Evolutionary conservation across 2,797 vertebrate genomes (phyloP), one percentile per base, ranked within the genome.

Genomic region (Diglossa cyanea): DNA sequence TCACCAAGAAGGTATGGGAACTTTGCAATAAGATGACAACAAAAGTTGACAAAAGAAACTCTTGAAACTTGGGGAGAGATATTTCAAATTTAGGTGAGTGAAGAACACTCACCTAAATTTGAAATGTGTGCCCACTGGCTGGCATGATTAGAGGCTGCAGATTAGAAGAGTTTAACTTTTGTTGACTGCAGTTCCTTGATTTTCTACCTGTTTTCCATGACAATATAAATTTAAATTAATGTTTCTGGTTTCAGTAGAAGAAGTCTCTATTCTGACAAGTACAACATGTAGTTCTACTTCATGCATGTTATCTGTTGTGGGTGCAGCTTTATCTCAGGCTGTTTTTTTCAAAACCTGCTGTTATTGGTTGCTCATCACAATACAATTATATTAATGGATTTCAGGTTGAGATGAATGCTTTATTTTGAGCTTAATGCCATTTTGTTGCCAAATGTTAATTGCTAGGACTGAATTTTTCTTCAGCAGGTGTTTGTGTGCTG

Each of bases 361-460:
- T 45, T 39, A 26, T 86, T 55, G 51, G 67, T 31, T 73, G 33
- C 37, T 78, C 67, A 54, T 82, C 66, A 66, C 17, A 48, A 42
- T 35, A 11, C 48, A 66, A 18, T n/a, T 31, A 62, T 74, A 89
- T n/a, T 20, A 55, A 50, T 77, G 57, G 47, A 39, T 75, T 92
- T 86, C 58, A 62, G 44, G 33, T 75, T 78, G 58, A 74, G 51
- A 37, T 72, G 40, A 51, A 55, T 37, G 44, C 48, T 88, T 19
- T 72, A 2, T 91, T 78, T 86, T 70, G 73, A 93, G 33, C 33
- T 81, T 51, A 81, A 39, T 33, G 31, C 66, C 1, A 0, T 35
- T 88, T 47, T 57, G 42, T 57, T 86, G 66, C 90, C 68, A 77
- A 63, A 83, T 5, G 3, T 88, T 83, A 93, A 68, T 45, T 33